Base-by-base conservation (phyloP, 2,797 vertebrate species). In the Octomys mimax region DNA sequence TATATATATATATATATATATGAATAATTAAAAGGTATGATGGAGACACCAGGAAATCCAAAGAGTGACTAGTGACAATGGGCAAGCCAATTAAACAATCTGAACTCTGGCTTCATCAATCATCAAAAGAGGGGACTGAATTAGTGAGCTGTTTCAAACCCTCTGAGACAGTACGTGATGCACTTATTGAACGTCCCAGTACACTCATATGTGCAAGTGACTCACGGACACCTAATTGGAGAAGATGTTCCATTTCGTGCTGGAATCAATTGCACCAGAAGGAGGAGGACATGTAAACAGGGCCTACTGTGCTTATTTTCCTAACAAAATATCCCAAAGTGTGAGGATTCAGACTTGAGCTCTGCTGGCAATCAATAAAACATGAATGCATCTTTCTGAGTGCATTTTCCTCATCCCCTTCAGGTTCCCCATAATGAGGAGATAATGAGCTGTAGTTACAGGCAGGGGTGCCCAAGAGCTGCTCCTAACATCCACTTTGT, bases 371-470 rank as follows among this genome's bases (percentile, higher is more conserved):
- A 97, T 96, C 94, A 97, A 96, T 95, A 92, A 97, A 93, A 95
- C 92, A 87, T 31, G 61, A 94, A 70, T 46, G 4, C 24, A 26
- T 96, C 96, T 90, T 87, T 98, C 84, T 3, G n/a, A 82, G 79
- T 39, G 7, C 21, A 70, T 95, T 97, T 94, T 87, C 96, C 77
- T 94, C 54, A 36, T 77, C 92, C 42, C 92, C 39, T 54, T 97
- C 89, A 97, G 95, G 92, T 96, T 96, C 49, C 79, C 92, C 96
- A 82, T 96, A 97, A 98, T 96, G 95, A 97, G 96, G 92, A 97
- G 95, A 98, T 98, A 97, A 97, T 98, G 97, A 97, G 94, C 94
- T 95, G 89, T 87, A 91, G 94, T 97, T 70, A 87, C 61, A 95
- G 46, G 64, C 96, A 87, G 87, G 93, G 93, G 61, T 81, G 75